Percentiles rank a stretch among this genome's conserved stretches.
Evolutionary conservation across 2,888 invertebrate species (phyloP).

Genomic region (Oscheius sp.): DNA sequence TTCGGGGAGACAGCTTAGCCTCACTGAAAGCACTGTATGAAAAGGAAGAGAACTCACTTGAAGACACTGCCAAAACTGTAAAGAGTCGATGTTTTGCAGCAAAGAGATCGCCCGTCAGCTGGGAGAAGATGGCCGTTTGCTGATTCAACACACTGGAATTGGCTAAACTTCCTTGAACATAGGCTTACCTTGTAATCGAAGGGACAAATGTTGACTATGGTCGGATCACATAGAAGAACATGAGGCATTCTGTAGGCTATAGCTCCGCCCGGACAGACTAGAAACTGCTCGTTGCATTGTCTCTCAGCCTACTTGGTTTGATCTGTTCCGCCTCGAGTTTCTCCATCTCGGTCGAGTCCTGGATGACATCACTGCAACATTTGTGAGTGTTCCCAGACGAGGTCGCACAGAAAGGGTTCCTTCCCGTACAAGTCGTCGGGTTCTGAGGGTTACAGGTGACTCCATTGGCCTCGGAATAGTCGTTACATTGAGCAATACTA

Average conservation of each 20-base stretch:
- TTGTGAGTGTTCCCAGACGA: slow-evolving; percentile 49
- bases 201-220: slow-evolving; percentile 65
- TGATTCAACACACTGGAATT: slow-evolving; percentile 61
- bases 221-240: slow-evolving; percentile 62
- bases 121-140: slow-evolving; percentile 61
- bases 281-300: slow-evolving; percentile 6
- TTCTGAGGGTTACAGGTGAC: slow-evolving; percentile 57
- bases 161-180: not conserved
- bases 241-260: slow-evolving; percentile 63
- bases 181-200: slow-evolving; percentile 55
- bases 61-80: slow-evolving; percentile 63
- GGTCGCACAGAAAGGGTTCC: slow-evolving; percentile 63
- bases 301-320: slow-evolving; percentile 50
- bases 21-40: slow-evolving; percentile 45
- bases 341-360: slow-evolving; percentile 57
- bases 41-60: not conserved
- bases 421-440: slow-evolving; percentile 61
- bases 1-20: slow-evolving; percentile 56
- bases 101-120: slow-evolving; percentile 57
- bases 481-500: slow-evolving; percentile 54
- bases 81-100: slow-evolving; percentile 64
- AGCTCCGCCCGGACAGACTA: slow-evolving; percentile 62
- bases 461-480: slow-evolving; percentile 54
- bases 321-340: slow-evolving; percentile 52
- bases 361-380: slow-evolving; percentile 64